Evolutionary conservation across 1,140 invertebrate species (phyloP), one percentile per base, ranked within the genome.

Genomic region (Trachelipus rathkii): DNA sequence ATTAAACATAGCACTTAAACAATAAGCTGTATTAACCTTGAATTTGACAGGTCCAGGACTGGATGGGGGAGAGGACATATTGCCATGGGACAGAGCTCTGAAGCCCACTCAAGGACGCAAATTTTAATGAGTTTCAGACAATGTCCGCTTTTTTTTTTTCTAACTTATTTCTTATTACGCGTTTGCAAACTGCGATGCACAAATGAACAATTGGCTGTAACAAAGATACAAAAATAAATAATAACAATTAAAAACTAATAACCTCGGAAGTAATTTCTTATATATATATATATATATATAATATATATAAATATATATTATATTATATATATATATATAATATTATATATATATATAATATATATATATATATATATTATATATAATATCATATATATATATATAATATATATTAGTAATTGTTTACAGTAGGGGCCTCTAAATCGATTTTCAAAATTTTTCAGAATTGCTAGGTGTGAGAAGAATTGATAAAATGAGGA

Each of bases 51-150:
- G 73, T n/a, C 82, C 81, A 74, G 85, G 84, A 10, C 84, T 83
- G 69, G 84, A 83, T 44, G 85, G 84, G 44, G 85, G 83, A 19
- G 84, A 83, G 11, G 82, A 79, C 77, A 77, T 83, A 78, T 83
- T 83, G 77, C 78, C 86, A 81, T 87, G 85, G 75, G 88, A 86
- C 71, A 88, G 81, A 67, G 84, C 85, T 76, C 87, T 83, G 13
- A 88, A 83, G n/a, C n/a, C 87, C 87, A 87, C 81, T 87, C 86
- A 73, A 73, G 87, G 87, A 70, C 87, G n/a, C 87, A 84, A 87
- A 87, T 78, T 87, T 87, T 81, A 87, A 81, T 70, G 85, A 83
- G 85, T 85, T 81, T 85, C 85, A 73, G 80, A 77, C 82, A 82
- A 81, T 60, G 2, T 19, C 8, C 8, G 11, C 19, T 19, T 60